A percentile compares a stretch with the other conserved stretches of the same genome.
Evolutionary conservation across 2,888 invertebrate species (phyloP).

Genomic region (Ophonus ardosiacus): DNA sequence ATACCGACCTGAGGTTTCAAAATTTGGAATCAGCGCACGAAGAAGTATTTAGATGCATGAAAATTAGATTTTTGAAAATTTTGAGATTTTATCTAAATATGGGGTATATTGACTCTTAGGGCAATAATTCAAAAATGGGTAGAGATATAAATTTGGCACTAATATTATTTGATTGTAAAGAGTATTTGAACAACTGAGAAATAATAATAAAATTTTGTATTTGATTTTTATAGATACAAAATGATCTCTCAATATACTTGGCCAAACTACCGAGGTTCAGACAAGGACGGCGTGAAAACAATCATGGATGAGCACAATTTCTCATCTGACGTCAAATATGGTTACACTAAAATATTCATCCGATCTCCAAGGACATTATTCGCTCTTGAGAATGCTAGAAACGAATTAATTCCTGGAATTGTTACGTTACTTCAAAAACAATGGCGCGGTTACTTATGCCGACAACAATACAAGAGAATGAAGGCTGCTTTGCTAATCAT

Average conservation of each 20-base stretch:
- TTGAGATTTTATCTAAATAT: too few relatives aligned
- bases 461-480: slow-evolving; percentile 90
- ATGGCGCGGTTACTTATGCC: slow-evolving; percentile 85
- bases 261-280: slow-evolving; percentile 93
- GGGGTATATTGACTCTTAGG: too few relatives aligned
- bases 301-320: slow-evolving; percentile 89
- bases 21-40: too few relatives aligned
- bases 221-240: slow-evolving; percentile 85
- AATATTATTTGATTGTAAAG: too few relatives aligned
- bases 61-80: too few relatives aligned
- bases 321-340: slow-evolving; percentile 92
- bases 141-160: too few relatives aligned
- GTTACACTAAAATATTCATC: slow-evolving; percentile 97
- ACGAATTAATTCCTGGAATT: slow-evolving; percentile 92
- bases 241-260: slow-evolving; percentile 97
- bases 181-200: too few relatives aligned
- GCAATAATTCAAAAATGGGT: too few relatives aligned
- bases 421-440: slow-evolving; percentile 96
- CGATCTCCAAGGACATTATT: slow-evolving; percentile 95
- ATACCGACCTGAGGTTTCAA: too few relatives aligned
- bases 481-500: slow-evolving; percentile 91
- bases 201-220: neutral
- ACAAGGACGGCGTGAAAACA: slow-evolving; percentile 90
- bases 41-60: too few relatives aligned
- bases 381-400: slow-evolving; percentile 90